Percentiles rank a stretch among this genome's conserved stretches.
phyloP scores from a whole-genome alignment of 2,797 vertebrate genomes.

The Petrocephalus schoutedeni region DNA sequence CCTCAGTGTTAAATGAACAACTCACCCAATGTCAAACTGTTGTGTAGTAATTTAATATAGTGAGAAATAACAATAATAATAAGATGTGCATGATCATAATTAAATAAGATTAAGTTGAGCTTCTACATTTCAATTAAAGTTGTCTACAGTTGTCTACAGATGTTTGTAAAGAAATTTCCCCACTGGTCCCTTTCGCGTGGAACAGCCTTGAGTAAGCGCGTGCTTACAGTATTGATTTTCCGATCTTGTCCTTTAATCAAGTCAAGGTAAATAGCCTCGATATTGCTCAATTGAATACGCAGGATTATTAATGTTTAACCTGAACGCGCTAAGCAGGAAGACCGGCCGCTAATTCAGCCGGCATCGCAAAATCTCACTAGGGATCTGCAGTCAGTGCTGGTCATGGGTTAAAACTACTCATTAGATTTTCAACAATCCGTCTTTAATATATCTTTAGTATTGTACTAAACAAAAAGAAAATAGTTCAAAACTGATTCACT shows the following conservation, averaged over 20 bases:
- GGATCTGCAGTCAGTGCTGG: not conserved
- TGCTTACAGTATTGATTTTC: constrained; percentile 32
- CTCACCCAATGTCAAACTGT: not conserved
- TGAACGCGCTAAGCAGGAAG: not conserved
- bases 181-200: constrained; percentile 2
- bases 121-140: not conserved
- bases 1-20: not conserved
- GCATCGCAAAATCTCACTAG: not conserved
- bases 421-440: not conserved
- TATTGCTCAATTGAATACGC: constrained; percentile 46
- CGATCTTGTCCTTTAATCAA: constrained; percentile 27
- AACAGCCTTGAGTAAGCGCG: not conserved
- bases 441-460: not conserved
- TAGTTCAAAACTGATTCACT: too few species aligned
- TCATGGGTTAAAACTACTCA: not conserved
- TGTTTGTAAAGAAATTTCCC: not conserved
- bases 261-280: constrained; percentile 42
- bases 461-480: too few species aligned
- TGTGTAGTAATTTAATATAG: not conserved
- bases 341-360: not conserved
- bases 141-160: not conserved
- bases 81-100: not conserved
- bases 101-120: not conserved
- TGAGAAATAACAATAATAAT: not conserved
- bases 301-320: constrained; percentile 64